These are phyloP conservation scores for Seriola rivoliana DNA, from an alignment of 2,113 vertebrate species.

Conservation along the genomic window DNA sequence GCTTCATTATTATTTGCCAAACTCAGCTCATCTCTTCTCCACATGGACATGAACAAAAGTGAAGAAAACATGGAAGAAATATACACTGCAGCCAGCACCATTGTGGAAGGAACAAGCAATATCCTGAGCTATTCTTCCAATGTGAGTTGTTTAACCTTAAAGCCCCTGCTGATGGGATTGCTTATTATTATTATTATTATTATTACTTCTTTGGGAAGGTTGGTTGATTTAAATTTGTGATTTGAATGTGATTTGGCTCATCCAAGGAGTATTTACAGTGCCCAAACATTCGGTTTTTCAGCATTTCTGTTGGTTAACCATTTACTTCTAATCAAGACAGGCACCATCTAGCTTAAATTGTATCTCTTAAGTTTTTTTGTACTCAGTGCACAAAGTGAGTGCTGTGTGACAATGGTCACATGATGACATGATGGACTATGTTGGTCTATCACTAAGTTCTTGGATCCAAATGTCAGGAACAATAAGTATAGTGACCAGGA, in stretches of 20 bases:
- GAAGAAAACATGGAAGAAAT: slow-evolving; percentile 63
- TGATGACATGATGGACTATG: not conserved
- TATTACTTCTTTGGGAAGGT: no score
- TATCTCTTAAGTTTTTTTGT: not conserved
- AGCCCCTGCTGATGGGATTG: not conserved
- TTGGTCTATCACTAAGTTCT: not conserved
- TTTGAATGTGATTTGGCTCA: not conserved
- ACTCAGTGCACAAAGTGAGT: not conserved
- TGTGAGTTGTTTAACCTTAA: slow-evolving; percentile 37
- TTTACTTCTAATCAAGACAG: not conserved
- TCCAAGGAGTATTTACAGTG: not conserved
- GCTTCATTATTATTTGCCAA: slow-evolving; percentile 81
- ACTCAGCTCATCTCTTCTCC: slow-evolving; percentile 84
- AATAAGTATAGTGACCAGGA: not conserved
- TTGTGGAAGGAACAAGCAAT: slow-evolving; percentile 85
- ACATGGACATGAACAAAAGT: slow-evolving; percentile 51
- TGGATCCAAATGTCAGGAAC: not conserved
- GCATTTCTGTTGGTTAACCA: not conserved
- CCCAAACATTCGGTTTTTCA: not conserved
- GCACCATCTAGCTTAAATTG: no score
- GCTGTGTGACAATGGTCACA: not conserved
- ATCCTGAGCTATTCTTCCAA: slow-evolving; percentile 82
- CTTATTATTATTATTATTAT: not conserved
- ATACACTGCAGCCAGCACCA: slow-evolving; percentile 56
- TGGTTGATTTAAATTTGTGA: not conserved